Evolutionary conservation across 2,113 vertebrate species (phyloP).

Genomic region (Dinomys branickii): DNA sequence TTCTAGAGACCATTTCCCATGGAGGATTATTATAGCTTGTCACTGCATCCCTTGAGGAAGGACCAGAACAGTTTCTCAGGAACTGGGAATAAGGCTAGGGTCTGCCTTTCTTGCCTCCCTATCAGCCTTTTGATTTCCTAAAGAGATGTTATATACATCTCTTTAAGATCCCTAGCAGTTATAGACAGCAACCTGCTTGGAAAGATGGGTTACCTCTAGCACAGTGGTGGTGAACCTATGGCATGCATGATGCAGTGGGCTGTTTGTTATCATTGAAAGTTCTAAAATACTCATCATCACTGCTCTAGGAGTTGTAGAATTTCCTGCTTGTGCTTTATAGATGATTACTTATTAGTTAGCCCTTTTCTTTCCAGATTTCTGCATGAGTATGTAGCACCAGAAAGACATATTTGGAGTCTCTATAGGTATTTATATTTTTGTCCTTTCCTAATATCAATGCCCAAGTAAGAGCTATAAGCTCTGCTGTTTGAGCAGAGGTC

Average conservation of each 20-base stretch:
- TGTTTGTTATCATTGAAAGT: neutral
- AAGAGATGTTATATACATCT: neutral
- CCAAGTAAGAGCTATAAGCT: too few relatives aligned
- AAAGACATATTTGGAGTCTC: neutral
- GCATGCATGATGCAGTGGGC: neutral
- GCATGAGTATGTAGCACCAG: neutral
- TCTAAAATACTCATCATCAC: neutral
- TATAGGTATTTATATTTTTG: neutral
- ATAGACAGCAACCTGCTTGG: neutral
- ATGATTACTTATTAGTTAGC: neutral
- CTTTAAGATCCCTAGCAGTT: neutral
- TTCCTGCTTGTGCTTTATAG: neutral
- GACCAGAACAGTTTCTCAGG: neutral
- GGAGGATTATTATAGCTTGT: neutral
- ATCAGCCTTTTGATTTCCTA: neutral
- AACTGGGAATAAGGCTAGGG: neutral
- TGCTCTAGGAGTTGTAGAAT: neutral
- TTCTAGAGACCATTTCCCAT: neutral
- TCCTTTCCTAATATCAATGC: neutral
- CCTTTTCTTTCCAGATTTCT: neutral
- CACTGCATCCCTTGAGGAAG: neutral
- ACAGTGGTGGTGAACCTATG: neutral
- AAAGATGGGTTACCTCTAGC: neutral
- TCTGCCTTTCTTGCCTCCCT: neutral
- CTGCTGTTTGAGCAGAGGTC: too few relatives aligned